Conservation (phyloP, 2,888 invertebrate genomes). For the Yponomeuta malinellus region DNA sequence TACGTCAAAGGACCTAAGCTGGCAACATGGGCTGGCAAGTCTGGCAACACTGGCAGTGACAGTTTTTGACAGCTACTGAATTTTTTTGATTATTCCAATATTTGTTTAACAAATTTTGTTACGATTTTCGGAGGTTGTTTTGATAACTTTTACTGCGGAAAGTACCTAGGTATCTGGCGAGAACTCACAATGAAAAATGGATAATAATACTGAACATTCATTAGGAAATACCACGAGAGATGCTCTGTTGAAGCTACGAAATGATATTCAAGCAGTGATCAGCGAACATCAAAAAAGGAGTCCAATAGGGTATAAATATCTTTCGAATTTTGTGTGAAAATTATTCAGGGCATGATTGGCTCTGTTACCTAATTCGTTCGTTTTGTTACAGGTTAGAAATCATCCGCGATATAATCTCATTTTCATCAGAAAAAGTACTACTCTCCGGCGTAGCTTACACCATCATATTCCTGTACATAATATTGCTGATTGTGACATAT, state of each 20-base stretch:
- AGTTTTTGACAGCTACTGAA: too few species aligned
- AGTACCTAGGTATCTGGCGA: background rate
- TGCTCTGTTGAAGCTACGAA: conserved; percentile 81
- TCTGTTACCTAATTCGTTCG: background rate
- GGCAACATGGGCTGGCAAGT: too few species aligned
- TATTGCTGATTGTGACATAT: conserved; percentile 58
- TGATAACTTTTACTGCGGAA: background rate
- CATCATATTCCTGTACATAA: conserved; percentile 54
- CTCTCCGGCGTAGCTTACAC: conserved; percentile 65
- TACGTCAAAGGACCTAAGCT: too few species aligned
- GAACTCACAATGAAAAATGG: conserved; percentile 36
- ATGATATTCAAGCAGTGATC: conserved; percentile 80
- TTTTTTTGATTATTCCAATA: too few species aligned
- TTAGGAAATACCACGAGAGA: conserved; percentile 80
- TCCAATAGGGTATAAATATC: conserved; percentile 60
- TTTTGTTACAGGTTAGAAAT: conserved; percentile 50
- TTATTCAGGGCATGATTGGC: background rate
- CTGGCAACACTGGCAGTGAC: too few species aligned
- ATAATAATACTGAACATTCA: conserved; percentile 44
- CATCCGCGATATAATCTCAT: conserved; percentile 57
- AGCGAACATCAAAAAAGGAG: conserved; percentile 78
- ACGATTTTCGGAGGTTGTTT: background rate
- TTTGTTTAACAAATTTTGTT: too few species aligned
- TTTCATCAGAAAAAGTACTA: conserved; percentile 64
- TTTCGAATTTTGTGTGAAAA: conserved; percentile 26